These are phyloP conservation scores for Cerastoderma edule DNA, from an alignment of 2,888 invertebrate genomes.

Conservation along the genomic window DNA sequence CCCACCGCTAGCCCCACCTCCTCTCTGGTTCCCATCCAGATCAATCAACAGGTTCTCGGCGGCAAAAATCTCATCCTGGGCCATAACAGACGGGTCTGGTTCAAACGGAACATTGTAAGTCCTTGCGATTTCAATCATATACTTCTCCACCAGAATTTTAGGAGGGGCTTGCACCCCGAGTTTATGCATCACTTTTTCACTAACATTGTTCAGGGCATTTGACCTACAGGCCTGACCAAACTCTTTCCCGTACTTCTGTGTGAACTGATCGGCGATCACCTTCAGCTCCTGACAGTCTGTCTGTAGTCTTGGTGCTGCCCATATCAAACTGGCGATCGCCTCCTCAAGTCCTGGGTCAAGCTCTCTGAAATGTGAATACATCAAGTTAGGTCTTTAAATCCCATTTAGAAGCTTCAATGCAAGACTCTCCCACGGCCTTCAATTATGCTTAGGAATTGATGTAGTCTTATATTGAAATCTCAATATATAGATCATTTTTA, in stretches of 20 bases:
- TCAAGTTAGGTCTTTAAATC: too few species aligned
- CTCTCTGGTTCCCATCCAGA: conserved; percentile 71
- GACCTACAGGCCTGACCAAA: conserved; percentile 93
- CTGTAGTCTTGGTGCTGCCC: conserved; percentile 96
- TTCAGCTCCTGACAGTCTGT: conserved; percentile 88
- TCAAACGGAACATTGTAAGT: conserved; percentile 97
- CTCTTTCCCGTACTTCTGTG: conserved; percentile 96
- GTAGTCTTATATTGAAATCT: too few species aligned
- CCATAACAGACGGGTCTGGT: conserved; percentile 90
- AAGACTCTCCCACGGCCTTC: too few species aligned
- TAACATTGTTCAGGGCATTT: conserved; percentile 92
- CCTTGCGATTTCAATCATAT: conserved; percentile 97
- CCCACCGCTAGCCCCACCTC: conserved; percentile 65
- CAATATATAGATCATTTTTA: too few species aligned
- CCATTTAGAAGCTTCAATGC: too few species aligned
- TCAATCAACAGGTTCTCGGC: conserved; percentile 79
- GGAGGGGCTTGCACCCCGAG: conserved; percentile 91
- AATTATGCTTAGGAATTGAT: too few species aligned
- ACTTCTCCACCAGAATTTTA: conserved; percentile 95
- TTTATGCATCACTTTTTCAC: conserved; percentile 90
- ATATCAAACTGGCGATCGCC: conserved; percentile 97
- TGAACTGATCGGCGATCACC: conserved; percentile 94
- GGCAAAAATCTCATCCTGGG: conserved; percentile 74
- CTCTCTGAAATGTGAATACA: too few species aligned
- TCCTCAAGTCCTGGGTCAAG: conserved; percentile 97